A percentile compares a stretch with the other conserved stretches of the same genome.
Evolutionary conservation across 2,888 invertebrate species (phyloP).

Genomic region (Nomada flava): DNA sequence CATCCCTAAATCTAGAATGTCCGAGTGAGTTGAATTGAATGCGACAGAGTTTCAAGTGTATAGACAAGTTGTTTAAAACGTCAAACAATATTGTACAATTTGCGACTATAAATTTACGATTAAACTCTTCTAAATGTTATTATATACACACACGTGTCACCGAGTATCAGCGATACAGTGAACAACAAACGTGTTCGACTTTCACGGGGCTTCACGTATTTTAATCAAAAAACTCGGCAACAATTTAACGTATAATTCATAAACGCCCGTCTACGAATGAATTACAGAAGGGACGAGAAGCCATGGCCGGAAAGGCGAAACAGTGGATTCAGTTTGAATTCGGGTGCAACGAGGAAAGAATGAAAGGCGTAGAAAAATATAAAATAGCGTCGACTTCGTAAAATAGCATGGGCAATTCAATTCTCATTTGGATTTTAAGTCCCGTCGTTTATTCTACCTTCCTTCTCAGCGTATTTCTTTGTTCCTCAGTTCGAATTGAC

Average conservation of each 20-base stretch:
- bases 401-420: conserved; percentile 74
- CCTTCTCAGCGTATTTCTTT: background rate
- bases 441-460: conserved; percentile 12
- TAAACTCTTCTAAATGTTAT: too few species aligned
- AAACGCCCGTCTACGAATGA: too few species aligned
- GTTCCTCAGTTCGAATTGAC: conserved; percentile 47
- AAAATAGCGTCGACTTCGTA: conserved; percentile 78
- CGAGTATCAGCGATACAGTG: background rate
- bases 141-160: too few species aligned
- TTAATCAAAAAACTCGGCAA: background rate
- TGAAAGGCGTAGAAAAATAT: conserved; percentile 82
- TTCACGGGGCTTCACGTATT: background rate
- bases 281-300: background rate
- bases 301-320: background rate
- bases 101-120: background rate
- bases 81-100: background rate
- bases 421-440: conserved; percentile 64
- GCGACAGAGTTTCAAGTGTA: too few species aligned
- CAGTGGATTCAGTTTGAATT: background rate
- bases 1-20: background rate
- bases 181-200: conserved; percentile 2
- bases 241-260: background rate
- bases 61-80: background rate
- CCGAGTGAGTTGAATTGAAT: too few species aligned
- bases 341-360: conserved; percentile 44